phyloP scores from a whole-genome alignment of 2,113 vertebrate species.

The Menidia beryllina region DNA sequence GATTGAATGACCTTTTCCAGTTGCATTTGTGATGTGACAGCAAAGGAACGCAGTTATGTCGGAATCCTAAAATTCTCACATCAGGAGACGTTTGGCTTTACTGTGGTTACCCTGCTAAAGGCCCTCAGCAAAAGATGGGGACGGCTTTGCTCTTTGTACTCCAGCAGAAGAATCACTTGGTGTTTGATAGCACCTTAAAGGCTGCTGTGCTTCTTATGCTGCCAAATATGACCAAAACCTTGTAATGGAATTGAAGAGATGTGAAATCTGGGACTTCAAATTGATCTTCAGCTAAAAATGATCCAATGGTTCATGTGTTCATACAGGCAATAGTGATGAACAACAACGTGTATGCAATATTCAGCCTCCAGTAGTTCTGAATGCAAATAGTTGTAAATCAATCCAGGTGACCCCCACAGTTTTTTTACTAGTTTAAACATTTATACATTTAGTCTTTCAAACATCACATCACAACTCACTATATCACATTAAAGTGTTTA shows the following conservation, averaged over 20 bases:
- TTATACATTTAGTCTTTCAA: no score
- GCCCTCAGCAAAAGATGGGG: background rate
- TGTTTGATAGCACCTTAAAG: background rate
- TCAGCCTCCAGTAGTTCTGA: no score
- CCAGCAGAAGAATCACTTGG: background rate
- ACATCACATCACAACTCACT: no score
- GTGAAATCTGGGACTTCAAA: no score
- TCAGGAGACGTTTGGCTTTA: slow-evolving; percentile 30
- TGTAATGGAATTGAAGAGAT: slow-evolving; percentile 13
- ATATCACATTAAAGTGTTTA: no score
- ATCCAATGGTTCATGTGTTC: no score
- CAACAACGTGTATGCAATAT: no score
- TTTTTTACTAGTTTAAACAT: no score
- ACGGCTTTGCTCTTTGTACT: background rate
- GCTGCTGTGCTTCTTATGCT: background rate
- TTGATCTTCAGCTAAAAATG: no score
- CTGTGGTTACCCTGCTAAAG: slow-evolving; percentile 4
- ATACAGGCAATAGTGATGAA: no score
- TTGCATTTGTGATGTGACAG: background rate
- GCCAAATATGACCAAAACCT: slow-evolving; percentile 3
- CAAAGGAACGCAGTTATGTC: slow-evolving; percentile 21
- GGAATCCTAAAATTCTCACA: slow-evolving; percentile 17
- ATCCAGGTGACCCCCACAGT: no score
- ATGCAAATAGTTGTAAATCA: no score
- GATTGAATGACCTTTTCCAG: background rate